phyloP scores from a whole-genome alignment of 2,888 invertebrate species.

The Patella caerulea region DNA sequence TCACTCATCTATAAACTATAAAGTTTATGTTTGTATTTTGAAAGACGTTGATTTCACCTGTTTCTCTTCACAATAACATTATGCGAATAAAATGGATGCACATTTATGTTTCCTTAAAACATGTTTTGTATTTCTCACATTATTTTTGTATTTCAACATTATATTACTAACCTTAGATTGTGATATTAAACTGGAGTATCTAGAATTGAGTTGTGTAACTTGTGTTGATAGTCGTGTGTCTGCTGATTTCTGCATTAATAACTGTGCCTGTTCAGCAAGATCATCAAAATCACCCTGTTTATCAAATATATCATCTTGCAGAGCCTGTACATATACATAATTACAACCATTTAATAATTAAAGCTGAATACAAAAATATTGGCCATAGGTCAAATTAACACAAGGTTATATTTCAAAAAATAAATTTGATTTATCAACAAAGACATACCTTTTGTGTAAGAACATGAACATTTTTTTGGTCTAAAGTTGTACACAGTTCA shows the following conservation, averaged over 20 bases:
- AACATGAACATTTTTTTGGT: conserved; percentile 85
- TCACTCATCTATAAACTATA: neutral
- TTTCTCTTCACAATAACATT: too few relatives aligned
- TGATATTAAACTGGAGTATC: conserved; percentile 61
- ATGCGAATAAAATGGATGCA: too few relatives aligned
- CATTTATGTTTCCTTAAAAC: too few relatives aligned
- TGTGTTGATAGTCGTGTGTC: conserved; percentile 66
- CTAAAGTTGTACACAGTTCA: conserved; percentile 84
- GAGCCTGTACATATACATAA: conserved; percentile 40
- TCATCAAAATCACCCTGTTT: conserved; percentile 63
- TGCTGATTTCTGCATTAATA: conserved; percentile 64
- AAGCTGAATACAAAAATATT: neutral
- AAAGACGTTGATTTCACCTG: neutral
- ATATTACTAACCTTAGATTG: conserved; percentile 58
- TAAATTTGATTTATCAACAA: neutral
- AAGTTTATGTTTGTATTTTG: neutral
- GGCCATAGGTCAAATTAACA: too few relatives aligned
- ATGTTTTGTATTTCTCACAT: too few relatives aligned
- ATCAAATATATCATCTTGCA: conserved; percentile 55
- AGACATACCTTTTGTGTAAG: conserved; percentile 78
- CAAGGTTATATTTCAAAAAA: neutral
- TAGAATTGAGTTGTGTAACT: conserved; percentile 64
- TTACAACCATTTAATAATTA: too few relatives aligned
- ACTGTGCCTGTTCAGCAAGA: conserved; percentile 64
- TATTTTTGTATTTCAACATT: too few relatives aligned